Conservation (phyloP, 2,797 vertebrate species). For the Poecilia wingei region DNA sequence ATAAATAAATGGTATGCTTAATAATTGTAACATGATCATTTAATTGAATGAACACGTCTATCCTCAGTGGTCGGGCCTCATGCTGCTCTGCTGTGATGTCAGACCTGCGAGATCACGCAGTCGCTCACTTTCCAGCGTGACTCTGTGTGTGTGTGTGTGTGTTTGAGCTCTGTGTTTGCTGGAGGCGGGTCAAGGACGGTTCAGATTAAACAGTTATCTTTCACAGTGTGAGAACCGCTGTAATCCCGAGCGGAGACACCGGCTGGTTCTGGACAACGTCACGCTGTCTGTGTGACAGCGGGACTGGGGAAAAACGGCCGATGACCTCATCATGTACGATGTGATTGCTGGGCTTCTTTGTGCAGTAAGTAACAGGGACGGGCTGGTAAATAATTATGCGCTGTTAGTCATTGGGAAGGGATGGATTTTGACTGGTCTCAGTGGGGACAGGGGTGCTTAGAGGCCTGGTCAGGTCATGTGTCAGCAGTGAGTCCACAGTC, state of each 20-base stretch:
- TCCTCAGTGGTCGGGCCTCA: neutral
- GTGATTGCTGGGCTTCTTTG: neutral
- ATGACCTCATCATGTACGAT: constrained; percentile 8
- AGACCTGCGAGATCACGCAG: constrained; percentile 2
- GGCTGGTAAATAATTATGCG: neutral
- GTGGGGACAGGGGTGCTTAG: neutral
- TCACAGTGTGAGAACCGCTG: constrained; percentile 38
- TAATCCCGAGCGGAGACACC: constrained; percentile 54
- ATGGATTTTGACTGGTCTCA: neutral
- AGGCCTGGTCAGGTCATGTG: constrained; percentile 32
- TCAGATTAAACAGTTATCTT: constrained; percentile 63
- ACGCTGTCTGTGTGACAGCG: constrained; percentile 20
- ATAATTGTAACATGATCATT: neutral
- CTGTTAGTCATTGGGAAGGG: neutral
- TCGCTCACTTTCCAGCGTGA: neutral
- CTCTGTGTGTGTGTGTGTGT: constrained; percentile 5
- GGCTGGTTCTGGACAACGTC: constrained; percentile 34
- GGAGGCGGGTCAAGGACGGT: constrained; percentile 64
- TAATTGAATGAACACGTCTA: neutral
- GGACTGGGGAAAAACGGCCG: constrained; percentile 25
- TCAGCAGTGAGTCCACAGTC: constrained; percentile 13
- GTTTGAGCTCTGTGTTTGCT: constrained; percentile 42
- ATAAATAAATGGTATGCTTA: neutral
- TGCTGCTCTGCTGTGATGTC: neutral
- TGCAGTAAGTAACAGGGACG: constrained; percentile 12